A percentile compares a stretch with the other conserved stretches of the same genome.
These are phyloP conservation scores for Watsonalla cultraria DNA, from an alignment of 2,888 invertebrate species.

Conservation along the genomic window DNA sequence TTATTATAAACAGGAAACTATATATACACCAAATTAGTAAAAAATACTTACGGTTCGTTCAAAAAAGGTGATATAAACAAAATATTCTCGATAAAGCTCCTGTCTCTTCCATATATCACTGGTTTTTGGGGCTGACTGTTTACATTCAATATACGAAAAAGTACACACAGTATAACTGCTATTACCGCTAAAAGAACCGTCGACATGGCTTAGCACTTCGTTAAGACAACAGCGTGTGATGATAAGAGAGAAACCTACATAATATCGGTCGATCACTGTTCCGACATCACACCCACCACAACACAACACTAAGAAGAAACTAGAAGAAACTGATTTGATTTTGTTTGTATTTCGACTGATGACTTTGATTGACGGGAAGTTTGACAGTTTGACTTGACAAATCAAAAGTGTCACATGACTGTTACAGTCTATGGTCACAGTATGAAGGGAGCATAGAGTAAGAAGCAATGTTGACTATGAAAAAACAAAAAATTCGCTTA, in stretches of 20 bases:
- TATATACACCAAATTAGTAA: slow-evolving; percentile 1
- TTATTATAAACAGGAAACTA: slow-evolving; percentile 4
- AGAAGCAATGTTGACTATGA: too few species aligned
- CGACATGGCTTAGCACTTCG: slow-evolving; percentile 79
- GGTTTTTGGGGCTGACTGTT: slow-evolving; percentile 90
- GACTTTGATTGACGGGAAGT: too few species aligned
- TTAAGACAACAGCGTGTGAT: slow-evolving; percentile 17
- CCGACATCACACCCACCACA: slow-evolving; percentile 26
- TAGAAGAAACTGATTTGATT: slow-evolving; percentile 4
- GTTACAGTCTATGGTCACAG: too few species aligned
- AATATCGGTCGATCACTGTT: slow-evolving; percentile 44
- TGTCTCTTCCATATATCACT: slow-evolving; percentile 86
- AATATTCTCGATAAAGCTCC: slow-evolving; percentile 86
- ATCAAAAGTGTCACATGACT: too few species aligned
- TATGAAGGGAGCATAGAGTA: too few species aligned
- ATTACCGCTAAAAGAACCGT: slow-evolving; percentile 88
- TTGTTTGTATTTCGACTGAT: background rate
- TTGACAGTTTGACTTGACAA: too few species aligned
- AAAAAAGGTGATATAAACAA: slow-evolving; percentile 88
- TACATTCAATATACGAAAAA: slow-evolving; percentile 91
- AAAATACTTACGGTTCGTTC: slow-evolving; percentile 87
- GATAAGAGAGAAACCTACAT: slow-evolving; percentile 45
- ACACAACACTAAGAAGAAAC: slow-evolving; percentile 28
- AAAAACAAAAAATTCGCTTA: too few species aligned
- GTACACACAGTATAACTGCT: slow-evolving; percentile 89